A percentile compares a stretch with the other conserved stretches of the same genome.
phyloP scores from a whole-genome alignment of 2,888 invertebrate species.

The Cantharis rufa region DNA sequence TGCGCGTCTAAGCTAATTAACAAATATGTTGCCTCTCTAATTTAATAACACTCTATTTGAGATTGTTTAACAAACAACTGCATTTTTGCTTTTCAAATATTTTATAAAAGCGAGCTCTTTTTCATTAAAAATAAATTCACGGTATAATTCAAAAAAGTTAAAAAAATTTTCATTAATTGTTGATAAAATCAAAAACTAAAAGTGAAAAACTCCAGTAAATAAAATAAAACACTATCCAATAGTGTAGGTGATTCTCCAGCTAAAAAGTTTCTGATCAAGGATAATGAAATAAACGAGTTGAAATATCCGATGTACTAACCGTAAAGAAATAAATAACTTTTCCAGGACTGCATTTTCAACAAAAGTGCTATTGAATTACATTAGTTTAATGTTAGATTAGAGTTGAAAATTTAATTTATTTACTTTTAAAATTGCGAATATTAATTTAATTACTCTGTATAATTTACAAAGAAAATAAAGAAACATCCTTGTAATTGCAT shows the following conservation, averaged over 20 bases:
- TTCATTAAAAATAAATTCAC: neutral
- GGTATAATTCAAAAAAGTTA: too few species aligned
- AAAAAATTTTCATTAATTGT: neutral
- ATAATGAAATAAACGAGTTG: neutral
- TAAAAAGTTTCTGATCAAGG: neutral
- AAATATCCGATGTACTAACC: neutral
- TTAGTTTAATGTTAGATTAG: neutral
- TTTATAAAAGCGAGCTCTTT: too few species aligned
- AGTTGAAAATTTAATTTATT: neutral
- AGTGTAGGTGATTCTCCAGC: neutral
- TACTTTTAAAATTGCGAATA: neutral
- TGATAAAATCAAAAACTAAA: neutral
- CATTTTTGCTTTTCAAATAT: too few species aligned
- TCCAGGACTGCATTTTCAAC: neutral
- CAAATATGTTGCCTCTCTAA: too few species aligned
- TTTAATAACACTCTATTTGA: too few species aligned
- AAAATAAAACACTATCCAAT: neutral
- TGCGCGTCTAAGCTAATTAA: too few species aligned
- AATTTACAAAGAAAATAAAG: neutral
- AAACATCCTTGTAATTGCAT: neutral
- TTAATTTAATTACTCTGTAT: neutral
- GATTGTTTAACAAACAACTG: too few species aligned
- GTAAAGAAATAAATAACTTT: neutral
- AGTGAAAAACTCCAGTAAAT: neutral
- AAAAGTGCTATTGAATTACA: neutral